A percentile compares a stretch with the other conserved stretches of the same genome.
Conservation (phyloP, 2,888 invertebrate species). For the Cephalotes varians region DNA sequence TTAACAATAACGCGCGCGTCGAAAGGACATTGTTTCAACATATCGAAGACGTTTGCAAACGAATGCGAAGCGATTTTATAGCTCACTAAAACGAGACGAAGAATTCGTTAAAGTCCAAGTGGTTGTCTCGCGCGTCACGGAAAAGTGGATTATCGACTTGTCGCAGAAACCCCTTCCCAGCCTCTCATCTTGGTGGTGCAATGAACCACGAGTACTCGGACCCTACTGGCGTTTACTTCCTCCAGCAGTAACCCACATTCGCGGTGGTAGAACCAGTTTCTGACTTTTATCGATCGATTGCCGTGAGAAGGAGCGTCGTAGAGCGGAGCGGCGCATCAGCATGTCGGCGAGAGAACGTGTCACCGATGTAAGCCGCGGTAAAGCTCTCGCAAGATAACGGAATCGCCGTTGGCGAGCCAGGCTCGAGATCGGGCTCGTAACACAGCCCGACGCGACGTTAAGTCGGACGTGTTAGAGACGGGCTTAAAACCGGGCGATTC, state of each 20-base stretch:
- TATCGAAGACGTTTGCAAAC: not conserved
- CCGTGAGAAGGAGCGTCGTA: conserved; percentile 36
- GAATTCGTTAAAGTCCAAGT: conserved; percentile 27
- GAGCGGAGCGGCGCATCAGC: conserved; percentile 38
- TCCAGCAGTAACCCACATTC: conserved; percentile 64
- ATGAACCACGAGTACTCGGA: conserved; percentile 40
- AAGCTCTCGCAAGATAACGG: conserved; percentile 60
- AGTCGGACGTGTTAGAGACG: conserved; percentile 29
- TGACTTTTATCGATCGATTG: conserved; percentile 61
- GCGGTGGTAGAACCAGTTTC: conserved; percentile 47
- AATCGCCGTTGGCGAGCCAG: conserved; percentile 52
- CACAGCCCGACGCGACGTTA: conserved; percentile 56
- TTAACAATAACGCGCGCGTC: conserved; percentile 31
- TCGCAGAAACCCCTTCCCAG: conserved; percentile 25
- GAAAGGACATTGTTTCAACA: not conserved
- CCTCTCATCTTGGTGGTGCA: conserved; percentile 38
- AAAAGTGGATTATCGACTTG: conserved; percentile 63
- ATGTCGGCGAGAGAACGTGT: conserved; percentile 37
- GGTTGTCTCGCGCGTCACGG: conserved; percentile 14
- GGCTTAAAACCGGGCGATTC: conserved; percentile 47
- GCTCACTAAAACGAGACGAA: not conserved
- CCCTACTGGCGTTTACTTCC: conserved; percentile 34
- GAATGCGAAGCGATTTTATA: not conserved
- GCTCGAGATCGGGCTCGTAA: conserved; percentile 52
- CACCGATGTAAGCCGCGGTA: conserved; percentile 55